A percentile compares a stretch with the other conserved stretches of the same genome.
Evolutionary conservation across 2,113 vertebrate species (phyloP).

Genomic region (Ptychochromis oligacanthus): DNA sequence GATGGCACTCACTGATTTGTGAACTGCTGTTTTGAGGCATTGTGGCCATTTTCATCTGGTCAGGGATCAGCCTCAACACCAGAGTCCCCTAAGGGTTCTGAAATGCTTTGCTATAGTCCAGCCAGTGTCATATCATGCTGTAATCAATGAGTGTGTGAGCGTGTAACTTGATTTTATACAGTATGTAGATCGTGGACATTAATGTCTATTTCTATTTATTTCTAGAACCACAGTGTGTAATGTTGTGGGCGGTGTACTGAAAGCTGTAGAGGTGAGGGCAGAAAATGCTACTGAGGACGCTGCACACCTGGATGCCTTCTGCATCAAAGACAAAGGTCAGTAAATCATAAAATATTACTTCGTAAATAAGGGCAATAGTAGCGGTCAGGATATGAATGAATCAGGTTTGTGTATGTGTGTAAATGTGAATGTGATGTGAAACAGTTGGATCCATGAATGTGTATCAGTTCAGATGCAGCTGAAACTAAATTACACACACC

Average conservation of each 20-base stretch:
- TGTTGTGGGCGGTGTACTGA: slow-evolving; percentile 78
- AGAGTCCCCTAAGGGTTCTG: not conserved
- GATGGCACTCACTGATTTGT: not conserved
- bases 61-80: not conserved
- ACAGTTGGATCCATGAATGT: not conserved
- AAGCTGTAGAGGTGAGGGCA: slow-evolving; percentile 85
- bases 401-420: not conserved
- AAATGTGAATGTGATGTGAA: not conserved
- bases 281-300: slow-evolving; percentile 81
- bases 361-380: not conserved
- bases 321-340: slow-evolving; percentile 92
- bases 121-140: not conserved
- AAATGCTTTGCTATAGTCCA: not conserved
- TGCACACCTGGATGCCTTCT: slow-evolving; percentile 83
- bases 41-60: not conserved
- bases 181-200: not conserved
- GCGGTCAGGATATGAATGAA: not conserved
- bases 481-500: slow-evolving; percentile 26
- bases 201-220: slow-evolving; percentile 12
- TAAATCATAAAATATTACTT: not conserved
- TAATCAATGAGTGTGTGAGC: slow-evolving; percentile 1
- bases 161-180: slow-evolving; percentile 1
- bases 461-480: not conserved
- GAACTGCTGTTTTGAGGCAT: not conserved
- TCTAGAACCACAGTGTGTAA: slow-evolving; percentile 89